phyloP scores from a whole-genome alignment of 2,888 invertebrate species.

The Aplocera efformata region DNA sequence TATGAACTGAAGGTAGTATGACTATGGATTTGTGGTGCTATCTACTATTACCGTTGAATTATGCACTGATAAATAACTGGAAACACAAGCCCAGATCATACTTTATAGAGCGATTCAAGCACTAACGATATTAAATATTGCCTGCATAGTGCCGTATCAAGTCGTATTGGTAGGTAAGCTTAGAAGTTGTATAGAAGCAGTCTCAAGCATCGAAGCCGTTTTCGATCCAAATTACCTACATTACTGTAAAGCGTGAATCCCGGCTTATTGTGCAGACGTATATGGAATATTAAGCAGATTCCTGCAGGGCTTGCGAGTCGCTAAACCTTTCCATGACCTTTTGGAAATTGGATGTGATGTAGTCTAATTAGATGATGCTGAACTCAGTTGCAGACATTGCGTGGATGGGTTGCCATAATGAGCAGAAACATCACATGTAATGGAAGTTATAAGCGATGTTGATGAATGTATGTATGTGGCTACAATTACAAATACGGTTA shows the following conservation, averaged over 20 bases:
- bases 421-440: too few relatives aligned
- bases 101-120: constrained; percentile 10
- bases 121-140: constrained; percentile 9
- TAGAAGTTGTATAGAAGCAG: constrained; percentile 21
- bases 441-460: too few relatives aligned
- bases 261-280: constrained; percentile 58
- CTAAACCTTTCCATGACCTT: constrained; percentile 45
- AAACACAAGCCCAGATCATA: constrained; percentile 7
- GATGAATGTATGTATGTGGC: too few relatives aligned
- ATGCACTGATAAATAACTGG: not conserved
- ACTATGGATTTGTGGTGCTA: constrained; percentile 7
- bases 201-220: constrained; percentile 34
- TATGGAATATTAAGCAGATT: constrained; percentile 54
- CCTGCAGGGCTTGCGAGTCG: constrained; percentile 43
- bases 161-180: constrained; percentile 12
- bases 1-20: constrained; percentile 6
- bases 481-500: too few relatives aligned
- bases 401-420: not conserved
- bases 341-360: constrained; percentile 45
- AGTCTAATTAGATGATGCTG: constrained; percentile 24
- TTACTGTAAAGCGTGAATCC: constrained; percentile 57
- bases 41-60: not conserved
- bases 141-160: constrained; percentile 17
- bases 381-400: not conserved
- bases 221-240: constrained; percentile 48